Evolutionary conservation across 2,888 invertebrate species (phyloP), one percentile per base, ranked within the genome.

Genomic region (Elysia crispata): DNA sequence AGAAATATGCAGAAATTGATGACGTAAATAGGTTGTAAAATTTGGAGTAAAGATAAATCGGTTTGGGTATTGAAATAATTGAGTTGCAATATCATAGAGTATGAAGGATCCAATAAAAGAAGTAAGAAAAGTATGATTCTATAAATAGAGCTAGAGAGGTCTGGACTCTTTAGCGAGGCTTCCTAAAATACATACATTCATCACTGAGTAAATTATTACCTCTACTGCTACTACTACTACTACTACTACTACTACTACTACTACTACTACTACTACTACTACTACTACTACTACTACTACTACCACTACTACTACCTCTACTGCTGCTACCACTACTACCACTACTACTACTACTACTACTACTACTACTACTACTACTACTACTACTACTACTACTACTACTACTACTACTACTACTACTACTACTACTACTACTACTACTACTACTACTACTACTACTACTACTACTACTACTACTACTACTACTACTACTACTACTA

Each of bases 391-490:
- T 23, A 70, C n/a, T 70, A 70, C 70, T 70, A 70, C 70, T 70
- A 70, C 70, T 70, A 70, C 31, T 70, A 70, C 70, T 31, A 70
- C 33, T 70, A 70, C 70, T 70, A 70, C 70, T 70, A 70, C 70
- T 70, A 70, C 70, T 70, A 70, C 70, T 70, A 70, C 70, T 70
- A 70, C 70, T 70, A 70, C 70, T 31, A 70, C 70, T 70, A 70
- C 70, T 70, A 70, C 70, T 70, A 70, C 70, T 70, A 70, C 30
- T 70, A 70, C 70, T 70, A 70, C 70, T 31, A 70, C 33, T 70
- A 70, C 70, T 70, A 70, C 70, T 70, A 70, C 70, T 70, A 70
- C 70, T 70, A 70, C 70, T 70, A 70, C 70, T 70, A 70, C 70
- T 70, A 70, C 70, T 73, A 73, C 70, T 70, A 70, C 70, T 70